Evolutionary conservation across 2,888 invertebrate species (phyloP), one percentile per base, ranked within the genome.

Genomic region (Oligia latruncula): DNA sequence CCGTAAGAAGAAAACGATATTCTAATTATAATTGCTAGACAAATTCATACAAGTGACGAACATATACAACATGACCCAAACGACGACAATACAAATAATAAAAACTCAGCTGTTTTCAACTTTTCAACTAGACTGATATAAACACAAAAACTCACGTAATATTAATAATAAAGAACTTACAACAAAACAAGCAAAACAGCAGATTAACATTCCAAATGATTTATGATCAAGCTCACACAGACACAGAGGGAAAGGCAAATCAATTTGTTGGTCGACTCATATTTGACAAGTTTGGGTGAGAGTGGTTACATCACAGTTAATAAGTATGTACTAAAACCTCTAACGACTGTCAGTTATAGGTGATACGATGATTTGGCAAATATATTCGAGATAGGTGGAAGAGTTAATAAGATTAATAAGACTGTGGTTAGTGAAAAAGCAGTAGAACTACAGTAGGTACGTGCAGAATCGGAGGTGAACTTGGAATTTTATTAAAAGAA

Each of bases 201-300:
- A 71, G 52, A 81, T 77, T 65, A 74, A 71, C 68, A 65, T 74
- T 74, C 46, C 4, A 76, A 67, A 83, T 86, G 84, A 84, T 78
- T 79, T 40, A 86, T 70, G 71, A 75, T 73, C 78, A 20, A 75
- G 58, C 68, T 74, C 46, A 64, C 65, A 29, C 29, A 29, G 29
- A 85, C 40, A 13, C 23, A 46, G 74, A 78, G 82, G 75, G 85
- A 88, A 87, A 87, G 86, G 82, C 81, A 67, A 77, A 75, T 86
- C 83, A 80, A 83, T 88, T 78, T 76, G 75, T 55, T 68, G 40
- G 67, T 70, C 66, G 55, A 52, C 70, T 85, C 73, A 83, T 40
- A 77, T 82, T 80, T 87, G 87, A 80, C 86, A 88, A 76, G 83
- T 83, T 77, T 74, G 23, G 60, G 77, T 60, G 85, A 80, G 84